phyloP scores from a whole-genome alignment of 1,140 invertebrate species.

The Antheraea pernyi region DNA sequence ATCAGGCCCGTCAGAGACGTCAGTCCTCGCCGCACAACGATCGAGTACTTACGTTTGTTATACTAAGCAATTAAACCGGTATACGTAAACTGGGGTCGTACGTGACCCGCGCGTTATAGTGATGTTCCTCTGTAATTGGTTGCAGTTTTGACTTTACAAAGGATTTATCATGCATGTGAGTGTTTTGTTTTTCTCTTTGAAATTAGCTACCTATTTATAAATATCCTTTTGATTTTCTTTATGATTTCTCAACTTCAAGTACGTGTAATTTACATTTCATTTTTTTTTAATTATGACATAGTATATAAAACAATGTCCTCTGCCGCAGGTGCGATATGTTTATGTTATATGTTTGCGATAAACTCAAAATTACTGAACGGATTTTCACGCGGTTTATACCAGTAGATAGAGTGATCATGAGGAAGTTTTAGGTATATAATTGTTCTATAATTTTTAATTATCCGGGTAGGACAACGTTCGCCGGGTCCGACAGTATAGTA shows the following conservation, averaged over 20 bases:
- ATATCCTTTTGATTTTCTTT: not conserved
- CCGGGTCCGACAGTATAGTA: too few relatives aligned
- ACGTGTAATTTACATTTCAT: too few relatives aligned
- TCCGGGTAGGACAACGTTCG: too few relatives aligned
- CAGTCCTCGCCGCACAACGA: conserved; percentile 51
- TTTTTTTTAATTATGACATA: too few relatives aligned
- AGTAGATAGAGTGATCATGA: too few relatives aligned
- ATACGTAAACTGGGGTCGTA: conserved; percentile 49
- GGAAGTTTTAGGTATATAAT: too few relatives aligned
- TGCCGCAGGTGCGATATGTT: too few relatives aligned
- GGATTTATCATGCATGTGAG: conserved; percentile 73
- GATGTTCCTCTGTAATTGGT: conserved; percentile 58
- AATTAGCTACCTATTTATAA: not conserved
- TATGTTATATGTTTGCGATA: too few relatives aligned
- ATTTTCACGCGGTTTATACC: too few relatives aligned
- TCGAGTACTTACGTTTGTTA: conserved; percentile 35
- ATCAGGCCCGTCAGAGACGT: conserved; percentile 8
- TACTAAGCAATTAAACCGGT: conserved; percentile 15
- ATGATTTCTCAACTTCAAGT: not conserved
- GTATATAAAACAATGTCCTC: too few relatives aligned
- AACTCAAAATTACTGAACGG: too few relatives aligned
- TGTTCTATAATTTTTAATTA: too few relatives aligned
- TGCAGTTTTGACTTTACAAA: conserved; percentile 29
- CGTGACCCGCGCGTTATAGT: conserved; percentile 47
- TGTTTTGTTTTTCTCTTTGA: conserved; percentile 16